Evolutionary conservation across 2,797 vertebrate genomes (phyloP), one percentile per base, ranked within the genome.

Genomic region (Danio albolineatus): DNA sequence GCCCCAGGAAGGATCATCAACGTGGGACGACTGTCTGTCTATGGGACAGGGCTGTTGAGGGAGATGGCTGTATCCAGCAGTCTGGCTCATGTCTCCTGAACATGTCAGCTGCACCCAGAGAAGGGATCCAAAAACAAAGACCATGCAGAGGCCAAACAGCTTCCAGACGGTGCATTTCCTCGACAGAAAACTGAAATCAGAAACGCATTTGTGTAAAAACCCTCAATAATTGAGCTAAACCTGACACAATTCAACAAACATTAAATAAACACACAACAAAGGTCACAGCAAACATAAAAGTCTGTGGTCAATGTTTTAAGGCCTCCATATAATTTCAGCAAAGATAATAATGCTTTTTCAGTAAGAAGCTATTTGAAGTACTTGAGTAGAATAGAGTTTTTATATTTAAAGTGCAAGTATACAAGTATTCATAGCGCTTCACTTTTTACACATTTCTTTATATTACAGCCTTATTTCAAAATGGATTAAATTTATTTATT

Each of bases 51-150:
- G 89, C 73, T 90, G 93, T 19, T 88, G 90, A 12, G 85, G 86
- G 66, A 75, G 67, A 0, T 7, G 73, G 9, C 82, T 59, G 48
- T 88, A 82, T 6, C 36, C 62, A 1, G 44, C 19, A 0, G 78
- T 9, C 57, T 89, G 81, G 48, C 85, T 87, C 87, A 94, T 78
- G 51, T 96, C 96, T 0, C 92, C 94, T 0, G 96, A 95, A 89
- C 97, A 98, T 90, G 95, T 96, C 85, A 98, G 93, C 92, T 99
- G 97, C 53, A 99, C 94, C 97, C 96, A 98, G 72, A 98, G 90
- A 86, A 98, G 92, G 16, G 97, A 97, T 17, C 91, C 90, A 61
- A 97, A 91, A 80, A 95, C 95, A 84, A 97, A 89, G 19, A 96
- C 86, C 89, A 97, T 89, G 84, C 95, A 96, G 74, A 95, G 91